Conservation (phyloP, 2,797 vertebrate genomes). For the Mareca strepera region DNA sequence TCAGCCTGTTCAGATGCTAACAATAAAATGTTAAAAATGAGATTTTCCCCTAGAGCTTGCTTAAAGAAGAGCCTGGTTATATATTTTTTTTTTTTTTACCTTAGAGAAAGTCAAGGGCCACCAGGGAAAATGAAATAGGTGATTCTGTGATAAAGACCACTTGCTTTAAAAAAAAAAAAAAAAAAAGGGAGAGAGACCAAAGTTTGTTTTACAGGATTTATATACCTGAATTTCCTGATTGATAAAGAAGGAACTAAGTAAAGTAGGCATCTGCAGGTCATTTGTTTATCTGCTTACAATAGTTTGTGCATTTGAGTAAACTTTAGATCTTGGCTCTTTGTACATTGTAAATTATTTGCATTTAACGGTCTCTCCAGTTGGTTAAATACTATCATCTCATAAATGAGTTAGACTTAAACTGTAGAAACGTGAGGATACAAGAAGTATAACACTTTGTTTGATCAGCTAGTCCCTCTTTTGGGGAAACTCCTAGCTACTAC, state of each 20-base stretch:
- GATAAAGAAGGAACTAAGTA: neutral
- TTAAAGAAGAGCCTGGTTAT: neutral
- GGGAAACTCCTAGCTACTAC: neutral
- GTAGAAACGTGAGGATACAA: neutral
- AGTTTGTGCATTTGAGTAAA: neutral
- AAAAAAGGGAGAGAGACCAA: neutral
- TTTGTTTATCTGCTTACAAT: neutral
- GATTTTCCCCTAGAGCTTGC: neutral
- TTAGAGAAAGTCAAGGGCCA: neutral
- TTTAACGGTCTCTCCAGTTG: neutral
- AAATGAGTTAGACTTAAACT: neutral
- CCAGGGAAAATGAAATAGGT: neutral
- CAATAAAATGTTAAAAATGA: neutral
- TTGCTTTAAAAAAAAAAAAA: neutral
- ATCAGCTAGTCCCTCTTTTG: neutral
- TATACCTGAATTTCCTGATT: neutral
- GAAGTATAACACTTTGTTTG: rapidly evolving
- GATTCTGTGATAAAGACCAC: neutral
- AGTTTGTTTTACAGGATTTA: neutral
- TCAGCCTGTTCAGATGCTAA: neutral
- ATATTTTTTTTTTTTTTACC: neutral
- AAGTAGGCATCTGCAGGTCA: neutral
- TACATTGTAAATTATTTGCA: rapidly evolving
- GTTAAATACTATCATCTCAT: neutral
- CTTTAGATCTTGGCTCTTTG: neutral